Evolutionary conservation across 2,797 vertebrate species (phyloP).

Genomic region (Gobionotothen gibberifrons): DNA sequence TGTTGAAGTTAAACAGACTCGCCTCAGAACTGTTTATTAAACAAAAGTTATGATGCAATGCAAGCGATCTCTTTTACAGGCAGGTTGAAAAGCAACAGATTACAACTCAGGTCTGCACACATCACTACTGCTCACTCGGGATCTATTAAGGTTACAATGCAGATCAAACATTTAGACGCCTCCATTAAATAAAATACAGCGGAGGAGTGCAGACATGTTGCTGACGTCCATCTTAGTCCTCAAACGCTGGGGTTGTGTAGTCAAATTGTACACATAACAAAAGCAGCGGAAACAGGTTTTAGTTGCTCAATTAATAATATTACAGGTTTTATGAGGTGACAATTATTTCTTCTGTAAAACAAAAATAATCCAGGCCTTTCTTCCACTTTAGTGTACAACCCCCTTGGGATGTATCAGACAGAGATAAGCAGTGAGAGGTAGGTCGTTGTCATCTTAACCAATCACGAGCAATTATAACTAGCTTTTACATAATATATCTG

Average conservation of each 20-base stretch:
- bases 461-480: constrained; percentile 13
- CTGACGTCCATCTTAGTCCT: neutral
- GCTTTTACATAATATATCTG: constrained; percentile 17
- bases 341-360: neutral
- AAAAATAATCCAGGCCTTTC: neutral
- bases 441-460: constrained; percentile 59
- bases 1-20: neutral
- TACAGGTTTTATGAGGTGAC: neutral
- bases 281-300: neutral
- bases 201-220: no score
- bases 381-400: constrained; percentile 17
- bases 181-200: neutral
- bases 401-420: constrained; percentile 9
- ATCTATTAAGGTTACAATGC: constrained; percentile 16
- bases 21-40: constrained; percentile 41
- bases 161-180: constrained; percentile 23
- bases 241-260: neutral
- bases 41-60: constrained; percentile 45
- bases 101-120: constrained; percentile 37
- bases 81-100: constrained; percentile 66
- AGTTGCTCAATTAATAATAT: neutral
- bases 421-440: constrained; percentile 68
- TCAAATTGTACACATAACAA: neutral
- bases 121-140: constrained; percentile 21
- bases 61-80: constrained; percentile 62